Percentiles rank a stretch among this genome's conserved stretches.
phyloP scores from a whole-genome alignment of 2,797 vertebrate genomes.

The Eospalax fontanierii region DNA sequence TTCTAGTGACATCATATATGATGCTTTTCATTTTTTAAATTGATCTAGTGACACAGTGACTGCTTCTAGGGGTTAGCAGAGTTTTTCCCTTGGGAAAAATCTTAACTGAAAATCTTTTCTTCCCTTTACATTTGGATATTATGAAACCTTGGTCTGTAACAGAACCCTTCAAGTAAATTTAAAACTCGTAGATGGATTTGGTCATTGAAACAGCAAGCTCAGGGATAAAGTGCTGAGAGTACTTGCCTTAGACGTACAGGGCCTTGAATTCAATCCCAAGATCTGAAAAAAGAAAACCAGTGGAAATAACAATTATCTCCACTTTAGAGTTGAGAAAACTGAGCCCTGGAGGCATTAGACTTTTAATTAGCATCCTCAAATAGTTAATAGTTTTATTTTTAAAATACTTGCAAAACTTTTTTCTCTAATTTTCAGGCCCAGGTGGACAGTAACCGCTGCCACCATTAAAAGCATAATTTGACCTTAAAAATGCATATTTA shows the following conservation, averaged over 20 bases:
- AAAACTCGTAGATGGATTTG: slow-evolving; percentile 3
- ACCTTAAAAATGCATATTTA: slow-evolving; percentile 37
- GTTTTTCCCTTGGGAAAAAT: background rate
- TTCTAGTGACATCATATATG: background rate
- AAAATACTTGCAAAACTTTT: background rate
- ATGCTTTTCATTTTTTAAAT: background rate
- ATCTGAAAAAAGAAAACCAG: background rate
- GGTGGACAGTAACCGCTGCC: background rate
- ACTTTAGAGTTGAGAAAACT: slow-evolving; percentile 44
- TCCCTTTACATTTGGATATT: background rate
- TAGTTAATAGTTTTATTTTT: slow-evolving; percentile 33
- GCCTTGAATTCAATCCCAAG: background rate
- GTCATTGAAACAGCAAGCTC: background rate
- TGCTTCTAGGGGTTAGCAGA: slow-evolving; percentile 10
- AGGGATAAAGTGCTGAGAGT: background rate
- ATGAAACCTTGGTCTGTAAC: slow-evolving; percentile 8
- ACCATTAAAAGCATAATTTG: slow-evolving; percentile 14
- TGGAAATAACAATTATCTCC: background rate
- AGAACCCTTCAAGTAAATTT: background rate
- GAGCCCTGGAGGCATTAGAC: background rate
- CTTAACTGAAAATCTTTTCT: slow-evolving; percentile 46
- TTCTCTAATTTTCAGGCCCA: background rate
- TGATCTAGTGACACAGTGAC: background rate
- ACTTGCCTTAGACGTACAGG: background rate
- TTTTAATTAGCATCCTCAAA: slow-evolving; percentile 25